phyloP scores from a whole-genome alignment of 2,888 invertebrate genomes.

The Pseudanteris insignis region DNA sequence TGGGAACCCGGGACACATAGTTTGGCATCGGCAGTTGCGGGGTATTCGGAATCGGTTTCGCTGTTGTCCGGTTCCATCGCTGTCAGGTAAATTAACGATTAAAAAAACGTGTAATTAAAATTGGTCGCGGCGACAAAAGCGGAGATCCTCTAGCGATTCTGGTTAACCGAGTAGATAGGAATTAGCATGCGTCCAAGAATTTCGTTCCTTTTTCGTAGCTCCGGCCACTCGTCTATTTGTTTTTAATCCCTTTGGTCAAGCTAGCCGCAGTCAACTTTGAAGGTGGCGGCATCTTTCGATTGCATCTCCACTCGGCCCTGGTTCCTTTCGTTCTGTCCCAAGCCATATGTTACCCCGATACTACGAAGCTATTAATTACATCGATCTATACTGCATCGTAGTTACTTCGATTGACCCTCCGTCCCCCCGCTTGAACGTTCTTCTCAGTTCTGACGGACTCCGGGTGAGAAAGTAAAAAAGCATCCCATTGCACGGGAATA shows the following conservation, averaged over 20 bases:
- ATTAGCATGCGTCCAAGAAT: conserved; percentile 47
- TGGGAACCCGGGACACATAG: neutral
- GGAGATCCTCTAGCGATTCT: conserved; percentile 21
- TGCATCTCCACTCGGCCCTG: conserved; percentile 46
- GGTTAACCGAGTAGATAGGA: conserved; percentile 36
- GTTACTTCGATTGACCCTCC: conserved; percentile 30
- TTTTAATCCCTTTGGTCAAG: conserved; percentile 57
- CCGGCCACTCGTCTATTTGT: conserved; percentile 52
- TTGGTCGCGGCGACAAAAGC: conserved; percentile 30
- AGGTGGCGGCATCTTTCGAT: conserved; percentile 49
- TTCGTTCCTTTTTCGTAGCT: conserved; percentile 42
- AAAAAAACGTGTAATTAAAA: conserved; percentile 22
- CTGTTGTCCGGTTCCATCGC: neutral
- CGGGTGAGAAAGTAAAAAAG: conserved; percentile 60
- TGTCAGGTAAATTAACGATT: too few species aligned
- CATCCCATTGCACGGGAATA: conserved; percentile 51
- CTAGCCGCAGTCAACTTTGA: conserved; percentile 54
- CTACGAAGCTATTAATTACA: conserved; percentile 64
- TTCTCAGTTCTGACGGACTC: conserved; percentile 40
- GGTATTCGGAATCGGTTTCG: too few species aligned
- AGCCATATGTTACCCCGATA: conserved; percentile 65
- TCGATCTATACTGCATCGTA: conserved; percentile 59
- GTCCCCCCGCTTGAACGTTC: conserved; percentile 37
- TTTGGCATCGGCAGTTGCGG: too few species aligned
- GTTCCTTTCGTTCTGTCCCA: conserved; percentile 49